Evolutionary conservation across 1,140 invertebrate genomes (phyloP).

Genomic region (Penaeus indicus): DNA sequence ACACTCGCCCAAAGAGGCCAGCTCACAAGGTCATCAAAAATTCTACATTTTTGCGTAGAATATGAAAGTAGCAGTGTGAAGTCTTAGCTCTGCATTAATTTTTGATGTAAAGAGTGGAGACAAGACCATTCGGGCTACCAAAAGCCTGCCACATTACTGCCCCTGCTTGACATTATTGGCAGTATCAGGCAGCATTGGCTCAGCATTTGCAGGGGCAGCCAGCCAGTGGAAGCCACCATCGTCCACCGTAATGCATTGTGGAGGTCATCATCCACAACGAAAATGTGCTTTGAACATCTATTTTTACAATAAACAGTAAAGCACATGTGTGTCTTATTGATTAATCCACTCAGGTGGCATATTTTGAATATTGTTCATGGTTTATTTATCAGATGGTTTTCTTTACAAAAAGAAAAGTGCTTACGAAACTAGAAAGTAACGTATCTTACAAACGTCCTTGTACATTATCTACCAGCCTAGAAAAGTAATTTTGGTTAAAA

Average conservation of each 20-base stretch:
- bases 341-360: too few relatives aligned
- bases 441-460: too few relatives aligned
- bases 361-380: too few relatives aligned
- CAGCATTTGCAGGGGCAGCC: slow-evolving; percentile 39
- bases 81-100: not conserved
- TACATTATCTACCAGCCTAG: too few relatives aligned
- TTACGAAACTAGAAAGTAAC: too few relatives aligned
- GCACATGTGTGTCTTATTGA: slow-evolving; percentile 24
- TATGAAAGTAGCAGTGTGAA: not conserved
- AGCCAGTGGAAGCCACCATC: slow-evolving; percentile 33
- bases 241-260: slow-evolving; percentile 15
- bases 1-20: too few relatives aligned
- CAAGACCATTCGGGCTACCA: not conserved
- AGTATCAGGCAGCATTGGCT: slow-evolving; percentile 55
- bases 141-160: slow-evolving; percentile 14
- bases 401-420: too few relatives aligned
- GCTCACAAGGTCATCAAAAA: too few relatives aligned
- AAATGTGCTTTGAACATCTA: slow-evolving; percentile 63
- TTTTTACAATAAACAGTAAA: slow-evolving; percentile 63
- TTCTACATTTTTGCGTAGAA: too few relatives aligned
- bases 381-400: too few relatives aligned
- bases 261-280: slow-evolving; percentile 39
- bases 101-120: not conserved
- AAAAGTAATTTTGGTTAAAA: too few relatives aligned
- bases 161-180: slow-evolving; percentile 40